phyloP scores from a whole-genome alignment of 2,113 vertebrate species.

The Syngnathus floridae region DNA sequence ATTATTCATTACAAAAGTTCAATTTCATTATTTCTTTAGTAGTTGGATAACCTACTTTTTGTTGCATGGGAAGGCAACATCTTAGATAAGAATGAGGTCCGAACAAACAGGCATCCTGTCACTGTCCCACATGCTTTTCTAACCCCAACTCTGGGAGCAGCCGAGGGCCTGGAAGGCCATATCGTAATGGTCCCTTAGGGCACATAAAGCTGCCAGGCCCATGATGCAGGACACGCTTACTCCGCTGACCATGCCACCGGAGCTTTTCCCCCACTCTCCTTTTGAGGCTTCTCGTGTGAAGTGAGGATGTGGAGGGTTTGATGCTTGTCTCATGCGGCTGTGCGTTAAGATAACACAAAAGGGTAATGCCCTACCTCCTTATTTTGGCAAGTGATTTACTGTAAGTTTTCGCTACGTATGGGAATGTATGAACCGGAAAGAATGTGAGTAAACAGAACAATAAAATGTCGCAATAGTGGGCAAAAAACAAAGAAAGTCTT shows the following conservation, averaged over 20 bases:
- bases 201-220: conserved; percentile 60
- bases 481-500: conserved; percentile 10
- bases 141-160: conserved; percentile 42
- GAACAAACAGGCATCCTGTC: conserved; percentile 56
- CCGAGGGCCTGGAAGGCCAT: conserved; percentile 29
- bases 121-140: conserved; percentile 46
- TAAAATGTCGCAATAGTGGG: conserved; percentile 43
- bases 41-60: conserved; percentile 13
- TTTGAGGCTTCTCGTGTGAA: conserved; percentile 44
- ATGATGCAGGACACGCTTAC: conserved; percentile 46
- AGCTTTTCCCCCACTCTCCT: conserved; percentile 4
- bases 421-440: conserved; percentile 31
- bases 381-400: conserved; percentile 38
- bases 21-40: neutral
- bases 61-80: conserved; percentile 31
- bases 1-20: neutral
- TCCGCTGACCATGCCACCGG: conserved; percentile 47
- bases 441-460: conserved; percentile 38
- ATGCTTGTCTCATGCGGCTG: conserved; percentile 45
- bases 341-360: conserved; percentile 53
- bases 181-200: conserved; percentile 50
- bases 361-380: conserved; percentile 37
- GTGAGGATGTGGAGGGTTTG: conserved; percentile 42
- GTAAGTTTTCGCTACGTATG: conserved; percentile 39
- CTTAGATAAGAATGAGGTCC: conserved; percentile 49